A percentile compares a stretch with the other conserved stretches of the same genome.
Conservation (phyloP, 37 sponge, comb jelly and placozoan genomes). For the Ephydatia muelleri region DNA sequence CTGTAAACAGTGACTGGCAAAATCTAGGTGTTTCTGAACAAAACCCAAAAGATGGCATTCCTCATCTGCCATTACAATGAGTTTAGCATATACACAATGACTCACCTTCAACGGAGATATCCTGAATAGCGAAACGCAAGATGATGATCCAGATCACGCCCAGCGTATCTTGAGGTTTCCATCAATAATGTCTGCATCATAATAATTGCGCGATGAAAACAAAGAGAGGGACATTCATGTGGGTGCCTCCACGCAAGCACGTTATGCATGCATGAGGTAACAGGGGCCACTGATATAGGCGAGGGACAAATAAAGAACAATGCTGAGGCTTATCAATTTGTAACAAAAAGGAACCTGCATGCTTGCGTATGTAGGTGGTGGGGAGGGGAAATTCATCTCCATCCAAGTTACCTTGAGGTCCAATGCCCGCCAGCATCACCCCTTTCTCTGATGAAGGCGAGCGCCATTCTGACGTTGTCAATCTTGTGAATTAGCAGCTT, state of each 20-base stretch:
- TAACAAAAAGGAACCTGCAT: background rate
- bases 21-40: too few species aligned
- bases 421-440: conserved; percentile 93
- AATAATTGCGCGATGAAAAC: background rate
- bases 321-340: too few species aligned
- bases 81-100: conserved; percentile 5
- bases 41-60: too few species aligned
- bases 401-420: conserved; percentile 87
- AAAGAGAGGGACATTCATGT: background rate
- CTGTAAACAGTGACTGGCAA: too few species aligned
- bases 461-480: conserved; percentile 82
- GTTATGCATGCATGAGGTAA: too few species aligned
- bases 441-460: conserved; percentile 92
- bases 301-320: conserved; percentile 1
- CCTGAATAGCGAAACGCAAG: conserved; percentile 99
- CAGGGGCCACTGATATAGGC: background rate
- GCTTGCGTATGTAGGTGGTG: too few species aligned
- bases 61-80: too few species aligned
- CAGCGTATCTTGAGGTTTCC: conserved; percentile 95
- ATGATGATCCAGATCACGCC: conserved; percentile 99
- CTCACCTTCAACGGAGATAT: conserved; percentile 98
- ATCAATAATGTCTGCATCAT: conserved; percentile 90
- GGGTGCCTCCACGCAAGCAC: background rate
- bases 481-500: conserved; percentile 97
- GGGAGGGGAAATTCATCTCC: background rate